Base-by-base conservation (phyloP, 2,797 vertebrate genomes). In the Denticeps clupeoides region DNA sequence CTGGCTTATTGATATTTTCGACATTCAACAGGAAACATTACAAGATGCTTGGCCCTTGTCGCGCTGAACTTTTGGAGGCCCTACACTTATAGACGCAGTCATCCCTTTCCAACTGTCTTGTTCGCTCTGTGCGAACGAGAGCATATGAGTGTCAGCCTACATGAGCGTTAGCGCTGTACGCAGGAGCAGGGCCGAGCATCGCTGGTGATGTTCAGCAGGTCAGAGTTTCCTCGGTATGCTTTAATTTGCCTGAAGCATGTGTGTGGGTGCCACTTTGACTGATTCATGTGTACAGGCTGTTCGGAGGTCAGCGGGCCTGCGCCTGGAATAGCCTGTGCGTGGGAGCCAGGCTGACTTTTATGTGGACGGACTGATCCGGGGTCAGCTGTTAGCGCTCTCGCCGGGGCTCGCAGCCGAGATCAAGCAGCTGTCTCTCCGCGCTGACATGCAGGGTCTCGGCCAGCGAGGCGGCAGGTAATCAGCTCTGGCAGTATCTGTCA, bases 401-500 rank as follows among this genome's bases (percentile, higher is more conserved):
- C 41, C 44, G 27, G 53, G 47, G 47, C 9, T 22, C 16, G 32
- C 27, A 15, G 45, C 15, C 50, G 46, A 38, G 57, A 57, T 55
- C 64, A 60, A 60, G 45, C 47, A 53, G 46, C 49, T 32, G 9
- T 49, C 56, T 59, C 55, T 56, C 49, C 55, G 58, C 45, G 38
- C 49, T 51, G 50, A 55, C 58, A 60, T 44, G 23, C 28, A 37
- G 44, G 48, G 48, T 37, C 15, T 38, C 15, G 16, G 48, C 13
- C 21, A 35, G 21, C 21, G 18, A 35, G 53, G 50, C 45, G 24
- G 18, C 40, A 35, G 48, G 56, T 61, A 59, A 64, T 64, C 41
- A 41, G 35, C 15, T 21, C 32, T 60, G 56, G 60, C 64, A 66
- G 55, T 40, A 35, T 53, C 33, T 67, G 56, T 55, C 61, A 61